Evolutionary conservation across 2,888 invertebrate genomes (phyloP).

Genomic region (Endotricha flammealis): DNA sequence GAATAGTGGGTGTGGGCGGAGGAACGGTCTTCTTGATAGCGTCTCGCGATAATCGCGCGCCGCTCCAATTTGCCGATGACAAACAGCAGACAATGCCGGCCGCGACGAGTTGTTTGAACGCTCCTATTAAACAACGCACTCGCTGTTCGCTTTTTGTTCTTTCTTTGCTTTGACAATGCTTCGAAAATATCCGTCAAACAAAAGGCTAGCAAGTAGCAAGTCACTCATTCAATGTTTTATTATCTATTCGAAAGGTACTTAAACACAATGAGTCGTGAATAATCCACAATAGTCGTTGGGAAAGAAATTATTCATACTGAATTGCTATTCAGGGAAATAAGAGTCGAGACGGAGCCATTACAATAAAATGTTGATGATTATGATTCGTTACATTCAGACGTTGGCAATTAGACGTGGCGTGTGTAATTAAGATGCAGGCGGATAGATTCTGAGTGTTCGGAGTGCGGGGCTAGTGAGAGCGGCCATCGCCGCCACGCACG

Average conservation of each 20-base stretch:
- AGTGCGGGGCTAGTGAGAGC: constrained; percentile 25
- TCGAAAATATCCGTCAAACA: constrained; percentile 57
- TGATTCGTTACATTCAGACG: constrained; percentile 49
- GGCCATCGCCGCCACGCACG: constrained; percentile 31
- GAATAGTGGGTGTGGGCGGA: background rate
- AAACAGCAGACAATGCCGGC: too few species aligned
- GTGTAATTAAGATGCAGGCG: constrained; percentile 45
- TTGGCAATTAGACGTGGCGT: constrained; percentile 38
- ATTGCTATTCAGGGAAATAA: constrained; percentile 46
- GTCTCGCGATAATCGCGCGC: constrained; percentile 3
- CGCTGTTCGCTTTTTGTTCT: constrained; percentile 30
- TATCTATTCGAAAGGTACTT: constrained; percentile 55
- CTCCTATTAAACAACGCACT: constrained; percentile 21
- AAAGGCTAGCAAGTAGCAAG: constrained; percentile 41
- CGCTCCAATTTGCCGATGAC: constrained; percentile 2
- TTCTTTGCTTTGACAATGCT: constrained; percentile 49
- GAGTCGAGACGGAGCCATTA: constrained; percentile 40
- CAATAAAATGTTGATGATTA: constrained; percentile 47
- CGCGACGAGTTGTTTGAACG: constrained; percentile 5
- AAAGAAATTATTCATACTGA: constrained; percentile 50
- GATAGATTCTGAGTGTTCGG: constrained; percentile 39
- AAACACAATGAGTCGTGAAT: constrained; percentile 65
- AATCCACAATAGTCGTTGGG: constrained; percentile 57
- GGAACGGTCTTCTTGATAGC: constrained; percentile 4
- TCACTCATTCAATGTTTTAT: constrained; percentile 57